Evolutionary conservation across 2,888 invertebrate genomes (phyloP), one percentile per base, ranked within the genome.

Genomic region (Lithodes maja): DNA sequence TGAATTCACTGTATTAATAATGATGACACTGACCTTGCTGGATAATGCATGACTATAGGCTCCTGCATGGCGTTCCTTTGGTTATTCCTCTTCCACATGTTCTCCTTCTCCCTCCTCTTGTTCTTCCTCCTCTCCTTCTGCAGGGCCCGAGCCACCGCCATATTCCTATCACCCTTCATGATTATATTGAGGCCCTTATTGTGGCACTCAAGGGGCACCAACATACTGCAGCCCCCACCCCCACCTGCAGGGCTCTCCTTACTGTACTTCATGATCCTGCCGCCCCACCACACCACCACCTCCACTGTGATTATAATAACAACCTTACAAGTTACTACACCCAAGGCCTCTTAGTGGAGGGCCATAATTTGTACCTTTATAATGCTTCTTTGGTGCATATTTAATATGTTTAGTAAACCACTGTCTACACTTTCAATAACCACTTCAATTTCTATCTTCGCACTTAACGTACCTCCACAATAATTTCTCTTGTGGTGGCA

Each of bases 51-150:
- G 83, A 85, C 87, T 78, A 91, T 84, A 85, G 90, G 87, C 69
- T 91, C 87, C 53, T 68, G 74, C 87, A 83, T 81, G 83, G 87
- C 87, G 82, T 90, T 87, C 68, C 83, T 84, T 33, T 61, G 78
- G 77, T 89, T 85, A 61, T 90, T 90, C 61, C 85, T 87, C 83
- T 74, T 82, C 90, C 90, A 90, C 82, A 90, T 49, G 52, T 90
- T 90, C 88, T 90, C 90, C 83, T 90, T 90, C 88, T 90, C 90
- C 15, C 86, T 83, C 55, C 88, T 74, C 82, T 90, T 90, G 79
- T 85, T 85, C 84, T 69, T 79, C 68, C 87, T 87, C 69, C 84
- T 79, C 17, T 90, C 90, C 81, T 87, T 90, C 90, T 90, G 87
- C 2, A 90, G 74, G 84, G 84, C 82, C 49, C 84, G 75, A 54